phyloP scores from a whole-genome alignment of 2,113 vertebrate species.

The Nansenia antarctica region DNA sequence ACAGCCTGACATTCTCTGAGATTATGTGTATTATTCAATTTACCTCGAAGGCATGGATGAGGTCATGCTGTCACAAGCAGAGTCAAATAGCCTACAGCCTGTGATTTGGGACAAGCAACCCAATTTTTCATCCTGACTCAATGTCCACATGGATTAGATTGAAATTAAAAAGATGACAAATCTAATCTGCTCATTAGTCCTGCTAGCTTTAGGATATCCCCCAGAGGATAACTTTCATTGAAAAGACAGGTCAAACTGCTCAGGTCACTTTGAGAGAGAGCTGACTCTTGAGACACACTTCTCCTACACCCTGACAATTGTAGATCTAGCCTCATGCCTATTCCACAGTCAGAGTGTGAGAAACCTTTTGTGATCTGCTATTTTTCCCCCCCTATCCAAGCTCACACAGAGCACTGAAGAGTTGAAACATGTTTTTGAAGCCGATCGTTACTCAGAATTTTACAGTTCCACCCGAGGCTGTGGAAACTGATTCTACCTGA shows the following conservation, averaged over 20 bases:
- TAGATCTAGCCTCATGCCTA: too few species aligned
- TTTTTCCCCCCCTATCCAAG: too few species aligned
- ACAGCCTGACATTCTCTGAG: slow-evolving; percentile 21
- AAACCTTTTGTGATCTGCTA: slow-evolving; percentile 36
- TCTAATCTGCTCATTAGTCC: slow-evolving; percentile 39
- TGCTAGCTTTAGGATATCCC: slow-evolving; percentile 6
- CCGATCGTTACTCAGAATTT: slow-evolving; percentile 36
- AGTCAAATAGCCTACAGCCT: slow-evolving; percentile 19
- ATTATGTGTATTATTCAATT: slow-evolving; percentile 31
- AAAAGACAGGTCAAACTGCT: slow-evolving; percentile 7
- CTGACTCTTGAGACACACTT: slow-evolving; percentile 7
- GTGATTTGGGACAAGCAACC: slow-evolving; percentile 28
- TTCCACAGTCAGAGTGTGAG: slow-evolving; percentile 16
- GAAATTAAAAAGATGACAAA: slow-evolving; percentile 56
- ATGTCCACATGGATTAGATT: slow-evolving; percentile 33
- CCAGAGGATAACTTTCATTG: slow-evolving; percentile 36
- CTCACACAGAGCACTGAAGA: neutral
- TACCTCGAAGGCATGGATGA: slow-evolving; percentile 14
- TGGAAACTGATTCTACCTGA: slow-evolving; percentile 58
- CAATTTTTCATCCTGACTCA: slow-evolving; percentile 27
- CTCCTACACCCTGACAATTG: neutral
- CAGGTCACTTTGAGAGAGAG: neutral
- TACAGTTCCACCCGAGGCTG: slow-evolving; percentile 55
- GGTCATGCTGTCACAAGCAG: slow-evolving; percentile 25
- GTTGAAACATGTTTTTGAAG: slow-evolving; percentile 63